Percentiles rank a stretch among this genome's conserved stretches.
phyloP scores from a whole-genome alignment of 2,888 invertebrate genomes.

The Deilephila elpenor region DNA sequence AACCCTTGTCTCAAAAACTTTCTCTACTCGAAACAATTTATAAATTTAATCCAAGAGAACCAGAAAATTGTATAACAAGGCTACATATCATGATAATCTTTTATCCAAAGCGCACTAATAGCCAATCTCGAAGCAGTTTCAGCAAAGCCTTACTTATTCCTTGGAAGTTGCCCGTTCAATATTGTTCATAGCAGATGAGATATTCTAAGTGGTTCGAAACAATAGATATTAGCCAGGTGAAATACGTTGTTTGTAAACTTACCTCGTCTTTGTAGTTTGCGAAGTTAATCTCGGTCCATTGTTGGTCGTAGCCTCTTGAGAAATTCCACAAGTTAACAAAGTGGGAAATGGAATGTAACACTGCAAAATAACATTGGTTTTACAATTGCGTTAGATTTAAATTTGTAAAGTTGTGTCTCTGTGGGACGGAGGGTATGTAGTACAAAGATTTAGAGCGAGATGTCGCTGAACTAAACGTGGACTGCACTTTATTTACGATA shows the following conservation, averaged over 20 bases:
- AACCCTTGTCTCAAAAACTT: neutral
- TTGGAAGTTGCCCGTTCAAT: slow-evolving; percentile 15
- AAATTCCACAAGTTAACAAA: slow-evolving; percentile 83
- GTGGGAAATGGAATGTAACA: slow-evolving; percentile 82
- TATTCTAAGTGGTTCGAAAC: slow-evolving; percentile 11
- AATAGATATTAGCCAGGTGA: slow-evolving; percentile 28
- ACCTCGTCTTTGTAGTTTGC: slow-evolving; percentile 78
- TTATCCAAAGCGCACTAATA: neutral
- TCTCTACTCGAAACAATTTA: neutral
- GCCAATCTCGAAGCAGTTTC: neutral
- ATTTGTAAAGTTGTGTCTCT: neutral
- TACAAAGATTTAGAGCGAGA: neutral
- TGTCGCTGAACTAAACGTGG: too few species aligned
- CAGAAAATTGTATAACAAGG: neutral
- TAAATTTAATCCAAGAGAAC: neutral
- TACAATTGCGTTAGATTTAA: neutral
- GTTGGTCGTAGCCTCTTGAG: slow-evolving; percentile 77
- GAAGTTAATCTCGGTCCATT: slow-evolving; percentile 75
- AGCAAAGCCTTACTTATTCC: slow-evolving; percentile 2
- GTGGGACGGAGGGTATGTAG: neutral
- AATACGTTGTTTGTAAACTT: slow-evolving; percentile 50
- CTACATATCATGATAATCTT: neutral
- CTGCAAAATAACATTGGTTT: slow-evolving; percentile 58
- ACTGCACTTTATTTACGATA: too few species aligned
- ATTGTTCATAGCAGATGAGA: slow-evolving; percentile 8